Base-by-base conservation (phyloP, 1,140 invertebrate species). In the Rhyacophila brunnea region DNA sequence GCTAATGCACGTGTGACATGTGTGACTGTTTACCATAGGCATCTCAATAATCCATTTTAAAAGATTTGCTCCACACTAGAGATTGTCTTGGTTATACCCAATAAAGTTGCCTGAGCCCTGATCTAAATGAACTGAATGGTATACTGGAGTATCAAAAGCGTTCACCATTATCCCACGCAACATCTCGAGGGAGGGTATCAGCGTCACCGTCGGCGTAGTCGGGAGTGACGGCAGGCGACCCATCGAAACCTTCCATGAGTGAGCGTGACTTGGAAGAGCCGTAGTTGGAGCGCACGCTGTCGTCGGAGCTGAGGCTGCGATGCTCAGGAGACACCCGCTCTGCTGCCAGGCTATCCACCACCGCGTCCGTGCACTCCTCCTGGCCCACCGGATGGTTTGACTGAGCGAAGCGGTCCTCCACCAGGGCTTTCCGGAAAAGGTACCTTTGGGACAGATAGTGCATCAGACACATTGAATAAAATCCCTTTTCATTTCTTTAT, bases 371-470 rank as follows among this genome's bases (percentile, higher is more conserved):
- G 74, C 75, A 0, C 70, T 15, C 46, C 4, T 57, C 23, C 4
- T 28, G 46, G 17, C 52, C 66, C 32, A 66, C 69, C 11, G 66
- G 64, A 13, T 73, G 69, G 1, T 72, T 59, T 0, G 69, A 69
- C 1, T 79, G 77, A 6, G 81, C 81, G 46, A 83, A 65, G 0
- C 81, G 73, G 67, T 84, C 83, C 67, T 84, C 81, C 2, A 84
- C 66, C 11, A 84, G 55, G 0, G 83, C 83, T 68, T 82, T 81
- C 57, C 80, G 80, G 71, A 84, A 84, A 36, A 84, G 68, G 67
- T 83, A 84, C 50, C 81, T 83, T 65, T 5, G 49, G 42, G 3
- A 19, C n/a, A n/a, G n/a, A n/a, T n/a, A n/a, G n/a, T n/a, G n/a
- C n/a, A n/a, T n/a, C n/a, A n/a, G n/a, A n/a, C n/a, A n/a, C n/a